Base-by-base conservation (phyloP, 1,140 invertebrate genomes). In the Phymorhynchus buccinoides region DNA sequence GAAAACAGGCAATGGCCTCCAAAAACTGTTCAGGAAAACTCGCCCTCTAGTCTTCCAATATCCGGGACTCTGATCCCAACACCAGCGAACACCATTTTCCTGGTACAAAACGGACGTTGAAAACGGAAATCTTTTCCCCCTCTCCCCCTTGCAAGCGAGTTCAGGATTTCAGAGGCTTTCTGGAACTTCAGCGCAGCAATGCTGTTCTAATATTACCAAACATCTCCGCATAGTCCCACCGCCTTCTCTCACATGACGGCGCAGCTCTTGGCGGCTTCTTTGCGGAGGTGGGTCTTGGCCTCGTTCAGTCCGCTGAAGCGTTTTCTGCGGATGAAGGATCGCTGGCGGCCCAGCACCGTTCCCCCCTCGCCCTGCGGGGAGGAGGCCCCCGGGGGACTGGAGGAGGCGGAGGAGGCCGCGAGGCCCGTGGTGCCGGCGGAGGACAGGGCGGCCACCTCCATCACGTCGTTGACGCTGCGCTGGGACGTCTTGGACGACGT, bases 361-460 rank as follows among this genome's bases (percentile, higher is more conserved):
- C 89, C 85, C 71, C 87, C 89, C n/a, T 83, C 86, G 30, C 44
- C n/a, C 3, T 32, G 35, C 9, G 68, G 52, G 27, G 35, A 32
- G 62, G 37, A 71, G 39, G 71, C 84, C 3, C 71, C 80, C 0
- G 83, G n/a, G 41, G 75, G 48, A 30, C 56, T 68, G 41, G 39
- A 71, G 32, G 77, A 79, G 32, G 41, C 80, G 75, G 73, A 62
- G 30, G 48, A 78, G 56, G 73, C 80, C 35, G 75, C 75, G 6
- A 84, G 83, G 2, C 80, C 83, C 14, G 80, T 80, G 42, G 84
- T 88, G 77, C 84, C 84, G 7, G 95, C 92, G 2, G 95, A 95
- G 1, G 95, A 95, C 27, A 96, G 89, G 3, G 95, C 95, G 7
- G 95, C 95, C 0, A 96, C 94, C 89, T 96, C 95, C 91, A 96